These are phyloP conservation scores for Microplitis mediator DNA, from an alignment of 1,140 invertebrate genomes.

Conservation along the genomic window DNA sequence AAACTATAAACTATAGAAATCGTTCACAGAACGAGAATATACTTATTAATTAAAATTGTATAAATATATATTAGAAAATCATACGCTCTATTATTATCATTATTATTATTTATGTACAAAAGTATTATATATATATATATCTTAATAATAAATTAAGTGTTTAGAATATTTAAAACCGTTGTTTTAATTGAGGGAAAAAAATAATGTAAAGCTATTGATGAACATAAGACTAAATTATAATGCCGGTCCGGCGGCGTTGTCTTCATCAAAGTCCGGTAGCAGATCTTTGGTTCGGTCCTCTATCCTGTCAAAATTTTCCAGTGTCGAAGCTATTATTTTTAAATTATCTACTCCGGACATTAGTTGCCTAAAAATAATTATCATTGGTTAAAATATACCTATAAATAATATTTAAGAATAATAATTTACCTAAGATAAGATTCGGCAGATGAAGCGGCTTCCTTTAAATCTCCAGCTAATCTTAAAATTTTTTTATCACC, in stretches of 20 bases:
- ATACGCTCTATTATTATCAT: neutral
- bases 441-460: conserved; percentile 70
- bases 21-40: too few species aligned
- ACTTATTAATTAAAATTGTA: neutral
- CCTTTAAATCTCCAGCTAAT: conserved; percentile 64
- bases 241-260: conserved; percentile 61
- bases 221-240: conserved; percentile 43
- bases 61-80: neutral
- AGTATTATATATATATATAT: conserved; percentile 34
- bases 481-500: conserved; percentile 44
- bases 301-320: conserved; percentile 66
- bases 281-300: conserved; percentile 65
- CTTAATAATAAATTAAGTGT: too few species aligned
- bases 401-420: conserved; percentile 10
- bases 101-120: conserved; percentile 33
- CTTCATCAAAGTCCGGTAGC: conserved; percentile 61
- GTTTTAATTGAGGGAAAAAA: neutral
- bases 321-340: conserved; percentile 65
- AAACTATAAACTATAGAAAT: too few species aligned
- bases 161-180: too few species aligned
- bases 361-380: conserved; percentile 63
- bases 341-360: conserved; percentile 72
- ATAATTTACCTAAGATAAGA: conserved; percentile 66
- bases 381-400: neutral
- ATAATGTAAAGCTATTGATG: conserved; percentile 7